Evolutionary conservation across 2,888 invertebrate genomes (phyloP).

Genomic region (Beris chalybata): DNA sequence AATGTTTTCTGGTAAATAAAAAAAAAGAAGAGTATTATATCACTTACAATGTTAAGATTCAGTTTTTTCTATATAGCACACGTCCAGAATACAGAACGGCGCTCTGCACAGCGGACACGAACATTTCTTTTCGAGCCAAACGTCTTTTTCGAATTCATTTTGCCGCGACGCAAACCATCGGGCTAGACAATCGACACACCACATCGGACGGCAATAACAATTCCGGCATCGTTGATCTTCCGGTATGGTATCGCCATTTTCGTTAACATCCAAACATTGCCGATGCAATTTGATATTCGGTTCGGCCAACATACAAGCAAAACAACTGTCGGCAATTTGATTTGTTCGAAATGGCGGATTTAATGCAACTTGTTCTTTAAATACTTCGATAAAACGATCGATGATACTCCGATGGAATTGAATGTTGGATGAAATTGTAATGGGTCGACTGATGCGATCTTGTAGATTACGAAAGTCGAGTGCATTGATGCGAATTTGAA

Average conservation of each 20-base stretch:
- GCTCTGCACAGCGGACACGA: conserved; percentile 88
- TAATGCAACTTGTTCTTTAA: conserved; percentile 71
- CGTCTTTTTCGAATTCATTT: conserved; percentile 66
- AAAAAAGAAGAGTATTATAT: not conserved
- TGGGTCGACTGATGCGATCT: conserved; percentile 68
- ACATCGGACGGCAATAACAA: conserved; percentile 83
- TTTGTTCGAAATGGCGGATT: conserved; percentile 65
- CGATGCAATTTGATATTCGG: conserved; percentile 80
- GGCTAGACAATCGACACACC: conserved; percentile 85
- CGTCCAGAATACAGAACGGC: conserved; percentile 82
- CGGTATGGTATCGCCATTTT: conserved; percentile 51
- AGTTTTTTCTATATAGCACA: conserved; percentile 59
- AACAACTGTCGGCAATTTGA: conserved; percentile 78
- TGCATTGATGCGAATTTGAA: conserved; percentile 75
- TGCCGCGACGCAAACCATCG: conserved; percentile 88
- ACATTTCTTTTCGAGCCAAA: conserved; percentile 81
- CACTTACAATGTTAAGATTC: conserved; percentile 11
- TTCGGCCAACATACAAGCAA: conserved; percentile 81
- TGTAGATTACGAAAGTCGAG: conserved; percentile 76
- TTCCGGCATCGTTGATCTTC: conserved; percentile 54
- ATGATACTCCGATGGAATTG: conserved; percentile 75
- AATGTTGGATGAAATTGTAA: conserved; percentile 69
- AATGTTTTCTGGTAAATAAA: too few species aligned
- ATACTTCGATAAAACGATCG: conserved; percentile 83
- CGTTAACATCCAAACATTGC: conserved; percentile 62